Conservation (phyloP, 35 echinoderm and acorn worm genomes). For the Holothuria glaberrima region DNA sequence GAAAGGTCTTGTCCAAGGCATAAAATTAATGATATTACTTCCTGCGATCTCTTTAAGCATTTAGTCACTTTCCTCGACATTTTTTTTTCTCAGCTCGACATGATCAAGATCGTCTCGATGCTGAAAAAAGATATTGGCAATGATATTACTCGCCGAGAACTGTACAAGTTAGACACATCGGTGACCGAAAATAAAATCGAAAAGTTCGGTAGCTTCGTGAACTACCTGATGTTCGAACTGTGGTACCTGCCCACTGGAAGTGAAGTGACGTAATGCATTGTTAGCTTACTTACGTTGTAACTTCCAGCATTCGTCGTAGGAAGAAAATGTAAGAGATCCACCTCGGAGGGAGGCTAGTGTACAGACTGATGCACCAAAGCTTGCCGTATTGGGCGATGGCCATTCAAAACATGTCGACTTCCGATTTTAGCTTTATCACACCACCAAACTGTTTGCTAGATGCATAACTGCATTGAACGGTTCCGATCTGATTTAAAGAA, state of each 20-base stretch:
- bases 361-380: conserved; percentile 71
- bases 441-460: conserved; percentile 72
- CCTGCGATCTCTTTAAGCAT: conserved; percentile 55
- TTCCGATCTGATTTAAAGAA: conserved; percentile 58
- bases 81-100: conserved; percentile 37
- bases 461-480: conserved; percentile 53
- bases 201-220: conserved; percentile 63
- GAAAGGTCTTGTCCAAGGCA: conserved; percentile 74
- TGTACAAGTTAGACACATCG: conserved; percentile 13
- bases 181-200: conserved; percentile 39
- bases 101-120: conserved; percentile 57
- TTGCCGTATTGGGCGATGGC: conserved; percentile 66
- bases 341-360: conserved; percentile 35
- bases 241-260: conserved; percentile 50
- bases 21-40: conserved; percentile 75
- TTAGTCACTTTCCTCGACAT: conserved; percentile 45
- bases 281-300: conserved; percentile 72
- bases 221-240: conserved; percentile 58
- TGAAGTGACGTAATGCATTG: conserved; percentile 73
- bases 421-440: conserved; percentile 82
- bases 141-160: conserved; percentile 68
- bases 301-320: conserved; percentile 79
- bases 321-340: conserved; percentile 55
- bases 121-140: conserved; percentile 64
- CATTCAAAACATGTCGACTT: conserved; percentile 75